Evolutionary conservation across 1,140 invertebrate genomes (phyloP), one percentile per base, ranked within the genome.

Genomic region (Augochlora pura): DNA sequence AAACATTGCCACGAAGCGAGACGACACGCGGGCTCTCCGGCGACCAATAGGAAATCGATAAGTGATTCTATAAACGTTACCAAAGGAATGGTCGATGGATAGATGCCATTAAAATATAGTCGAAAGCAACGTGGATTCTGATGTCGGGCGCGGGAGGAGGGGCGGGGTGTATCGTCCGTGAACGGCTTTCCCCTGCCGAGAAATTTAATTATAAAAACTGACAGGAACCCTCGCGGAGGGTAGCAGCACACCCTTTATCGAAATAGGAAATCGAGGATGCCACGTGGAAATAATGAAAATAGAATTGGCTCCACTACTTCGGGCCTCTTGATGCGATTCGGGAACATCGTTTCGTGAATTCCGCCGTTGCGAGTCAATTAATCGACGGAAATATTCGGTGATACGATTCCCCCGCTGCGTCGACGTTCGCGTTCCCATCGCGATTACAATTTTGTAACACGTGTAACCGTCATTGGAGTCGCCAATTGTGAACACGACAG

Each of bases 1-100:
- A 83, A 66, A 72, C 63, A 59, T 46, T 42, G 65, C 66, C 70
- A 79, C 83, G 86, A 88, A 83, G 73, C 60, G n/a, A 65, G 78
- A 60, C 38, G 16, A 9, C 49, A 16, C 70, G 64, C 57, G 59
- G 76, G 27, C 72, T 82, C n/a, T n/a, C 67, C 25, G 69, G 67
- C 78, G 14, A 63, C 71, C 69, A 80, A 85, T 81, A 62, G 82
- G 77, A 87, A 88, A 89, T 89, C 84, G 72, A 89, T 89, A 88
- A 71, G 76, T 85, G 66, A 78, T 57, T 82, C 49, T 72, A 69
- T 66, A 77, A 82, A 76, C 64, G 49, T 52, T 75, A 77, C 72
- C 57, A 69, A 81, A 73, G 87, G 65, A 71, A 81, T 83, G n/a
- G 74, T 70, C 69, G 60, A 64, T 74, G 67, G 70, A 77, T 84